phyloP scores from a whole-genome alignment of 2,888 invertebrate genomes.

The Ochropacha duplaris region DNA sequence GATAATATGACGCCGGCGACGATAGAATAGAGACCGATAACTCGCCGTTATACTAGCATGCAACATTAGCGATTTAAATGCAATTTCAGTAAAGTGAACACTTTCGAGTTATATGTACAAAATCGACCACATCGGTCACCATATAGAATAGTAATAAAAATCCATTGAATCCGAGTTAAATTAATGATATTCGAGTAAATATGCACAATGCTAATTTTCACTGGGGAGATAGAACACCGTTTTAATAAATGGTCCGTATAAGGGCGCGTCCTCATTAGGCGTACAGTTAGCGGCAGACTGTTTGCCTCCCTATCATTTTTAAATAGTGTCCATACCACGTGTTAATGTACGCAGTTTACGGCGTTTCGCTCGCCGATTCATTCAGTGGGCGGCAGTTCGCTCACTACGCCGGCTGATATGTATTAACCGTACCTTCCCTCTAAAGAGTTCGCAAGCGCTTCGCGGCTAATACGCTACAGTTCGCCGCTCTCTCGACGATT shows the following conservation, averaged over 20 bases:
- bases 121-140: constrained; percentile 50
- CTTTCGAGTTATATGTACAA: constrained; percentile 75
- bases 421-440: no score
- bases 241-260: constrained; percentile 51
- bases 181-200: constrained; percentile 79
- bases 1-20: constrained; percentile 18
- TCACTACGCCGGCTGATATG: no score
- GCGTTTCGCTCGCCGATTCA: no score
- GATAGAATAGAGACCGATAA: constrained; percentile 32
- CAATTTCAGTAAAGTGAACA: constrained; percentile 78
- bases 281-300: no score
- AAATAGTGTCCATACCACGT: no score
- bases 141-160: constrained; percentile 54
- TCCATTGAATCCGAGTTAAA: constrained; percentile 62
- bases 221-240: constrained; percentile 55
- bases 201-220: constrained; percentile 24
- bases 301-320: no score
- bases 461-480: no score
- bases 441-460: no score
- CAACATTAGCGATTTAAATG: constrained; percentile 79
- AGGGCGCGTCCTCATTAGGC: no score
- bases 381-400: no score
- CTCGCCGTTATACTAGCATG: constrained; percentile 61
- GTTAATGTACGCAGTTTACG: no score
- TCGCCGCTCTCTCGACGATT: no score